Base-by-base conservation (phyloP, 2,113 vertebrate genomes). In the Ivindomyrus marchei region DNA sequence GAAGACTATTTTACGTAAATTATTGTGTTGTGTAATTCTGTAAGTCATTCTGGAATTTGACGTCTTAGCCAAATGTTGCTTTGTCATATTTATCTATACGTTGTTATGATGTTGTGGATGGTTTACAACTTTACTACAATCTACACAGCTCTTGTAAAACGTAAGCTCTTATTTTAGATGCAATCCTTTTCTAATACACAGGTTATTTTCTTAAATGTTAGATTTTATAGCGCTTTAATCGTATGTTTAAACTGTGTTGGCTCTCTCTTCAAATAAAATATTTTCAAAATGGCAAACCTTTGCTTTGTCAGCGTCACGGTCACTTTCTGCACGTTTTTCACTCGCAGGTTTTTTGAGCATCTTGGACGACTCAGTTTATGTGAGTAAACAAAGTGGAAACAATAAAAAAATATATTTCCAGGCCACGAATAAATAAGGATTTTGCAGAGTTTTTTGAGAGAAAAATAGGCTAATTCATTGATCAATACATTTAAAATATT, bases 161-260 rank as follows among this genome's bases (percentile, higher is more conserved):
- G 84, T 95, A 96, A 97, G 97, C 97, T 99, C 97, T 99, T 98
- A 98, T 94, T 97, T 97, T 99, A 99, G 97, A 99, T 97, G 98
- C 98, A 99, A 98, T 98, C 98, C 97, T 98, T 99, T 99, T 98
- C 96, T 99, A 98, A 85, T 97, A 97, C 96, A 99, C 97, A 98
- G 93, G 94, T 98, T 99, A 99, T 99, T 99, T 99, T 99, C 97
- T 96, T 98, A 99, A 97, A 97, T 98, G 98, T 98, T 98, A 98
- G 98, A 97, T 98, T 99, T 98, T 98, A 97, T 98, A 98, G 97
- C 97, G 98, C 98, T 98, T 98, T 97, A 90, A 97, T 97, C 98
- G 98, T 97, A 98, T 96, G 97, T 98, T 98, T 96, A 96, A 94
- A 98, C 97, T 96, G 98, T 98, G 97, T 97, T 97, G 97, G 97